Evolutionary conservation across 2,797 vertebrate species (phyloP).

Genomic region (Rhabdomys pumilio): DNA sequence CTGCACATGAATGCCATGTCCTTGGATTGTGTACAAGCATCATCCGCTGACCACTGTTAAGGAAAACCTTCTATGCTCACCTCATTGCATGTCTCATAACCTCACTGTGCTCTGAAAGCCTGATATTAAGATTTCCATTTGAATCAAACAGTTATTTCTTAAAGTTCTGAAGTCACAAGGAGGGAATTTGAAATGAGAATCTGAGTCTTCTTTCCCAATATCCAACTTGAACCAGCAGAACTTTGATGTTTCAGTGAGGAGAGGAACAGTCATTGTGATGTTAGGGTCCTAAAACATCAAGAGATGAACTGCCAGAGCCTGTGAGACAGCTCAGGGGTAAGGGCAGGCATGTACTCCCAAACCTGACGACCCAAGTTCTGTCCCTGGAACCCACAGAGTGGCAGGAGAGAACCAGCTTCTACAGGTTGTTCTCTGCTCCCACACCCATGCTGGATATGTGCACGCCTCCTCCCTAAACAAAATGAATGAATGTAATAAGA

Average conservation of each 20-base stretch:
- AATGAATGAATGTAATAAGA: not conserved
- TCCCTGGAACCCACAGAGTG: not conserved
- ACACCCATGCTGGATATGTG: not conserved
- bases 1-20: not conserved
- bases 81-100: not conserved
- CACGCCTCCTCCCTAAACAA: not conserved
- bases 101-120: not conserved
- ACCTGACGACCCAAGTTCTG: not conserved
- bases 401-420: not conserved
- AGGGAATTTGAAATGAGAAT: conserved; percentile 55
- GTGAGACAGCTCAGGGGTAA: not conserved
- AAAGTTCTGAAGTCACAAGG: not conserved
- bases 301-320: not conserved
- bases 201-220: conserved; percentile 58
- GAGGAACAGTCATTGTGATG: not conserved
- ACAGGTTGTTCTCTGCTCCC: no score
- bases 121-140: not conserved
- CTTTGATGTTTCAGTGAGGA: conserved; percentile 35
- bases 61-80: not conserved
- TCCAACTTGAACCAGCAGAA: conserved; percentile 20
- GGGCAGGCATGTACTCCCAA: not conserved
- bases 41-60: not conserved
- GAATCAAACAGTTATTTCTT: conserved; percentile 12
- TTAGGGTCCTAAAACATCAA: conserved; percentile 45
- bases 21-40: not conserved